phyloP scores from a whole-genome alignment of 2,888 invertebrate species.

The Odontocolon sp. region DNA sequence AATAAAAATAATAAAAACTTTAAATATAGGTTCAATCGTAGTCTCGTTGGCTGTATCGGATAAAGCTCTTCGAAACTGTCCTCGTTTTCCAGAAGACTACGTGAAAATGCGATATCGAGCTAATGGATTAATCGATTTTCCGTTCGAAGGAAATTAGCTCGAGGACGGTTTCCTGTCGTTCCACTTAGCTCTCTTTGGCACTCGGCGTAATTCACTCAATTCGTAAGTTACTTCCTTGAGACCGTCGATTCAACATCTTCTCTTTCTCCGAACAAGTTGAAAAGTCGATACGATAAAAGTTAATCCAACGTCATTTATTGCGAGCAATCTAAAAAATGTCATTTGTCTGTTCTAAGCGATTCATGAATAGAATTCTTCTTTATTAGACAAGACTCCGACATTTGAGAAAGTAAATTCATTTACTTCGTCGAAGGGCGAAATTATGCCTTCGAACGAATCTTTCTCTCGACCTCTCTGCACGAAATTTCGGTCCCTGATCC shows the following conservation, averaged over 20 bases:
- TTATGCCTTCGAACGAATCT: neutral
- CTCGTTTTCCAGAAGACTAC: neutral
- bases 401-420: neutral
- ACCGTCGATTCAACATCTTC: neutral
- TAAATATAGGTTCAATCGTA: no score
- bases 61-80: neutral
- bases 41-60: no score
- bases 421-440: neutral
- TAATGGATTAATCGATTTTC: neutral
- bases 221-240: neutral
- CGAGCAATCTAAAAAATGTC: no score
- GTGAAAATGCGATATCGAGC: neutral
- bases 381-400: neutral
- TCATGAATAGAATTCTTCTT: neutral
- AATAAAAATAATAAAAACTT: no score
- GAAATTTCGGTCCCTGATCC: neutral
- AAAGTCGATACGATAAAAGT: neutral
- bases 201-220: neutral
- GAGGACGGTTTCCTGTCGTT: neutral
- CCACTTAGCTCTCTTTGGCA: neutral
- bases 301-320: no score
- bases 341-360: no score
- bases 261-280: neutral
- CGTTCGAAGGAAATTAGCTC: constrained; percentile 1
- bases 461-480: neutral